phyloP scores from a whole-genome alignment of 2,888 invertebrate genomes.

The Helicoverpa assulta region DNA sequence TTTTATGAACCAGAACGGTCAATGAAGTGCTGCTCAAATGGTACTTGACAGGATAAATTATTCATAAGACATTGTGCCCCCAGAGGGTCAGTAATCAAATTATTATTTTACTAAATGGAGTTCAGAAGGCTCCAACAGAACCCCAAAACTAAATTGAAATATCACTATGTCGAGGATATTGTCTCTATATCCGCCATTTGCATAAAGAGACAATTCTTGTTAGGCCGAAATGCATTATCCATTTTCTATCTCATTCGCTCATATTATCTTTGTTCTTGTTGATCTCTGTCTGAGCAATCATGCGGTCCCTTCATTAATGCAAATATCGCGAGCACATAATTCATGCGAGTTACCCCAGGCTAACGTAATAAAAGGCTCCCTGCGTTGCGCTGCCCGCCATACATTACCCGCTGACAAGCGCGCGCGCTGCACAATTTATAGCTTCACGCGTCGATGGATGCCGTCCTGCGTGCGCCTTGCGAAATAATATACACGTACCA shows the following conservation, averaged over 20 bases:
- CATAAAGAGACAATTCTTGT: slow-evolving; percentile 62
- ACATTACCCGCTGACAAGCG: slow-evolving; percentile 66
- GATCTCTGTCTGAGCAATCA: slow-evolving; percentile 55
- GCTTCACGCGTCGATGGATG: slow-evolving; percentile 63
- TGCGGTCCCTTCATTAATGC: slow-evolving; percentile 67
- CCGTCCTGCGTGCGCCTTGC: slow-evolving; percentile 46
- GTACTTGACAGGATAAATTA: background rate
- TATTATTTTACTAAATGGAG: background rate
- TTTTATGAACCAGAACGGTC: background rate
- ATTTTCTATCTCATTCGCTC: slow-evolving; percentile 39
- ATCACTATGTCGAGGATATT: slow-evolving; percentile 60
- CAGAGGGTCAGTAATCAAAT: background rate
- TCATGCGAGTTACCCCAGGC: slow-evolving; percentile 63
- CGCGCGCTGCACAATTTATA: slow-evolving; percentile 59
- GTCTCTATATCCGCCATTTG: slow-evolving; percentile 60
- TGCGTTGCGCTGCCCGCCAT: slow-evolving; percentile 49
- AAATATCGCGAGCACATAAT: slow-evolving; percentile 63
- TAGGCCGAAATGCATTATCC: slow-evolving; percentile 53
- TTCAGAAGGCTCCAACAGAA: slow-evolving; percentile 2
- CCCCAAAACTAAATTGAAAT: slow-evolving; percentile 52
- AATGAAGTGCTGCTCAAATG: background rate
- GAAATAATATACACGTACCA: slow-evolving; percentile 55
- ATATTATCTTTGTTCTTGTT: background rate
- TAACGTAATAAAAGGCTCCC: slow-evolving; percentile 60
- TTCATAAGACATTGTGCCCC: background rate